phyloP scores from a whole-genome alignment of 2,797 vertebrate genomes.

The Brachyrhaphis roseni region DNA sequence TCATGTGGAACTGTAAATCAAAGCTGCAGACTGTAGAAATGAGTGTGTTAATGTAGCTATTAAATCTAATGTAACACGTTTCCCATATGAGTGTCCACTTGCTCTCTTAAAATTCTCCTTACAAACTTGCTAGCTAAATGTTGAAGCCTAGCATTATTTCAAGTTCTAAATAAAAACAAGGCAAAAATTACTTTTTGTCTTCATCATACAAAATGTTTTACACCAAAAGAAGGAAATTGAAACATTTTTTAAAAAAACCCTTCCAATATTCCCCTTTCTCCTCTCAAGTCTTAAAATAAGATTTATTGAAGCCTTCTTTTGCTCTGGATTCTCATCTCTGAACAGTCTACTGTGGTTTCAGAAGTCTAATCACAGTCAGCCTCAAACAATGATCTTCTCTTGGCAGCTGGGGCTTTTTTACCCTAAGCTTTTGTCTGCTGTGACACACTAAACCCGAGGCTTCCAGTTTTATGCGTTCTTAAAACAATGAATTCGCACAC shows the following conservation, averaged over 20 bases:
- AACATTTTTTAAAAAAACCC: not conserved
- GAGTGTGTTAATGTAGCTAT: constrained; percentile 14
- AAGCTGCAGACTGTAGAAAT: constrained; percentile 13
- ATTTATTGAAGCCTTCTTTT: constrained; percentile 14
- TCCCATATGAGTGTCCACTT: constrained; percentile 2
- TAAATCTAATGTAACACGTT: not conserved
- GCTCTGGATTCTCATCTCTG: constrained; percentile 19
- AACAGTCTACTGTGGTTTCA: constrained; percentile 31
- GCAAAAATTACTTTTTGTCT: not conserved
- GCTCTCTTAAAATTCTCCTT: constrained; percentile 1
- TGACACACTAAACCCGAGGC: constrained; percentile 11
- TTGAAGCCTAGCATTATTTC: constrained; percentile 1
- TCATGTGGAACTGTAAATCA: constrained; percentile 33
- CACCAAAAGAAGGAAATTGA: not conserved
- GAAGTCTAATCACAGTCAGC: constrained; percentile 32
- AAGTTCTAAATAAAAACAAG: not conserved
- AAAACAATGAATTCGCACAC: constrained; percentile 6
- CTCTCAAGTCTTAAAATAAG: not conserved
- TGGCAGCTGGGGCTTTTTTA: constrained; percentile 39
- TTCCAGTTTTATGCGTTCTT: constrained; percentile 17
- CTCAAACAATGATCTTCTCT: constrained; percentile 32
- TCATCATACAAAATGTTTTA: not conserved
- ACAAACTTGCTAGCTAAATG: constrained; percentile 21
- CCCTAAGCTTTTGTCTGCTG: constrained; percentile 22
- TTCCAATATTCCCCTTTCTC: constrained; percentile 23